A percentile compares a stretch with the other conserved stretches of the same genome.
phyloP scores from a whole-genome alignment of 1,140 invertebrate genomes.

The Drosophila willistoni region DNA sequence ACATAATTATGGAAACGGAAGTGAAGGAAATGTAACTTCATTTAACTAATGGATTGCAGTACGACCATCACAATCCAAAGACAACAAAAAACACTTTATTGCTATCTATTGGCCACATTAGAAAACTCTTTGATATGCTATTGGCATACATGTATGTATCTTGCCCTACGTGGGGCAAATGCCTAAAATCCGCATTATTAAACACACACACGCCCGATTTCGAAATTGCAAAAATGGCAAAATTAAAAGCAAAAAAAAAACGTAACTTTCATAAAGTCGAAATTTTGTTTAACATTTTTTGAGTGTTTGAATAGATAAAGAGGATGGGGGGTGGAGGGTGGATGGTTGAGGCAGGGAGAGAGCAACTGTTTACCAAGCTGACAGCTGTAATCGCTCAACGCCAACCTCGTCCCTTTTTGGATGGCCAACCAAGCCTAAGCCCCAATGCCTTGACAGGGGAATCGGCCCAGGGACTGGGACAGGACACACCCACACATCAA shows the following conservation, averaged over 20 bases:
- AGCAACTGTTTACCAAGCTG: constrained; percentile 65
- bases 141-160: constrained; percentile 37
- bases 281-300: constrained; percentile 27
- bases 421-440: constrained; percentile 24
- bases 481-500: constrained; percentile 63
- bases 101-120: constrained; percentile 35
- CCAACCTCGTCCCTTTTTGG: constrained; percentile 33
- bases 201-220: constrained; percentile 51
- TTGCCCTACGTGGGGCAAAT: constrained; percentile 50
- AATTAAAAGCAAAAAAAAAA: constrained; percentile 45
- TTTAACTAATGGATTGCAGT: neutral
- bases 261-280: constrained; percentile 72
- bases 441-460: constrained; percentile 2
- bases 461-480: constrained; percentile 6
- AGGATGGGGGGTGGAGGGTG: too few species aligned
- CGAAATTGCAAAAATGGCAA: constrained; percentile 64
- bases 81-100: neutral
- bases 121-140: constrained; percentile 72
- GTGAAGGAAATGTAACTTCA: neutral
- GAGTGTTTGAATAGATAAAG: constrained; percentile 3
- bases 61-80: neutral
- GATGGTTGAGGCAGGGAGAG: constrained; percentile 13
- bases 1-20: constrained; percentile 4
- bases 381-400: constrained; percentile 74
- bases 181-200: constrained; percentile 49